Percentiles rank a stretch among this genome's conserved stretches.
Conservation (phyloP, 2,888 invertebrate species). For the Marasmarcha lunaedactyla region DNA sequence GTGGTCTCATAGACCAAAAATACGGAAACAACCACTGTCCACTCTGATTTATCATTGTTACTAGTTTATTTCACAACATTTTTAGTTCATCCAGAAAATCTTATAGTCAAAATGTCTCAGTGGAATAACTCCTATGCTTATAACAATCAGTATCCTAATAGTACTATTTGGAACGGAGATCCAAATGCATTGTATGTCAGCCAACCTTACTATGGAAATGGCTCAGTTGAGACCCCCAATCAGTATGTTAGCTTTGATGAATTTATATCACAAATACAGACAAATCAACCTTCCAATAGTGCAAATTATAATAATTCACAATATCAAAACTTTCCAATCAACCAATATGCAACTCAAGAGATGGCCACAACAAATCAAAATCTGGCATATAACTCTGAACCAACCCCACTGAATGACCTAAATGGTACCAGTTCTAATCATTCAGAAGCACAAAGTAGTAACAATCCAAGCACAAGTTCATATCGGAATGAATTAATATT, state of each 20-base stretch:
- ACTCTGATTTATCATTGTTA: slow-evolving; percentile 10
- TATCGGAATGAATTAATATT: slow-evolving; percentile 40
- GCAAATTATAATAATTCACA: slow-evolving; percentile 34
- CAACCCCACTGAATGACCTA: slow-evolving; percentile 25
- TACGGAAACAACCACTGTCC: slow-evolving; percentile 15
- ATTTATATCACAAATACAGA: slow-evolving; percentile 53
- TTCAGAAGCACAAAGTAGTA: slow-evolving; percentile 26
- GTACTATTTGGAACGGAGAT: slow-evolving; percentile 43
- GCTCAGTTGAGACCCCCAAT: slow-evolving; percentile 34
- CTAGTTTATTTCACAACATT: slow-evolving; percentile 30
- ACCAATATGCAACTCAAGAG: slow-evolving; percentile 44
- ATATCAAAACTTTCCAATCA: slow-evolving; percentile 38
- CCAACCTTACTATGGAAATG: slow-evolving; percentile 36
- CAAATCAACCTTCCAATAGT: slow-evolving; percentile 25
- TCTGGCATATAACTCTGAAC: slow-evolving; percentile 30
- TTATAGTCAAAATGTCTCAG: slow-evolving; percentile 42
- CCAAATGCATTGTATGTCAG: slow-evolving; percentile 39
- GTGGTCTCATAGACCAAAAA: slow-evolving; percentile 29
- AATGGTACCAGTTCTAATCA: slow-evolving; percentile 20
- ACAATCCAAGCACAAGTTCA: slow-evolving; percentile 22
- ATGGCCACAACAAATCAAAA: slow-evolving; percentile 35
- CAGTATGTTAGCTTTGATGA: slow-evolving; percentile 60
- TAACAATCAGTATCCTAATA: slow-evolving; percentile 45
- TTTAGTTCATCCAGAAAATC: slow-evolving; percentile 5
- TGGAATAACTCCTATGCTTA: slow-evolving; percentile 57